phyloP scores from a whole-genome alignment of 2,888 invertebrate genomes.

The Xestia sexstrigata region DNA sequence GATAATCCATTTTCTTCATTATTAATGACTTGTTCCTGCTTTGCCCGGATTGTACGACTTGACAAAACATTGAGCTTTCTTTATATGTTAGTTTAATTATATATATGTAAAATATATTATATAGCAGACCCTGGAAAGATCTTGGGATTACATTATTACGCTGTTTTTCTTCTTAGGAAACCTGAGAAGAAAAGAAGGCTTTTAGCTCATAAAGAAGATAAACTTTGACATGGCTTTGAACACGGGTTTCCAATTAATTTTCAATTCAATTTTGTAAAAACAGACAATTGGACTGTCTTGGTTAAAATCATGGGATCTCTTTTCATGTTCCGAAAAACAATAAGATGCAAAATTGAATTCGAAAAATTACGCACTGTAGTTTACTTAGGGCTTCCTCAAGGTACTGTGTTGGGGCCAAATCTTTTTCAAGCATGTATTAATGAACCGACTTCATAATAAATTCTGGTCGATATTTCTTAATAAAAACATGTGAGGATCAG shows the following conservation, averaged over 20 bases:
- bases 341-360: background rate
- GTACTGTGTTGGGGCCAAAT: background rate
- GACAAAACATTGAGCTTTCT: background rate
- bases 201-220: background rate
- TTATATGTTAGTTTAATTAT: background rate
- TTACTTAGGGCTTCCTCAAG: slow-evolving; percentile 10
- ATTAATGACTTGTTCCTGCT: background rate
- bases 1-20: background rate
- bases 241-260: background rate
- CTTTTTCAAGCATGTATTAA: background rate
- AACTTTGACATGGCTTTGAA: background rate
- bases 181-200: background rate
- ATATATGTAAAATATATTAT: background rate
- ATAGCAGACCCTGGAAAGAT: too few species aligned
- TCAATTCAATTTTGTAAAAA: background rate
- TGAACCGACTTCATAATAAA: background rate
- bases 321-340: background rate
- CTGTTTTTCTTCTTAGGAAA: background rate
- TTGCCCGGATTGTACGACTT: background rate
- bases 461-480: background rate
- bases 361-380: background rate
- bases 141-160: background rate
- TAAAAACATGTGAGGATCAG: background rate
- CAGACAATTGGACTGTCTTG: background rate
- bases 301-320: background rate